Conservation (phyloP, 92 coral and sea anemone genomes). For the Actinernus sp. region DNA sequence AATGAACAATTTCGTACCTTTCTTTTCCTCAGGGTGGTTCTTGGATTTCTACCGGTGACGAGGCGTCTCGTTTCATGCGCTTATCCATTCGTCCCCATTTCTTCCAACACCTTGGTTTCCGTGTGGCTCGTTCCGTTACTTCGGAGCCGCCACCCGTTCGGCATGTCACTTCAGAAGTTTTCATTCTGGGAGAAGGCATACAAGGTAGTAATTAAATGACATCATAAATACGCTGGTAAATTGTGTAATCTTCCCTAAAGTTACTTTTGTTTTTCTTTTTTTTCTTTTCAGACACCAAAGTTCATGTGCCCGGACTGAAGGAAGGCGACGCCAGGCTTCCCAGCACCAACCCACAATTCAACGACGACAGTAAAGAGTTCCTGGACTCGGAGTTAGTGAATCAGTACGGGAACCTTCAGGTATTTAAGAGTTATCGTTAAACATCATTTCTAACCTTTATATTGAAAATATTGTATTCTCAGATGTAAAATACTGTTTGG, state of each 20-base stretch:
- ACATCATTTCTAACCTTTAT: too few species aligned
- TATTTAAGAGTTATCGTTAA: too few species aligned
- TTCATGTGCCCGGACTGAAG: background rate
- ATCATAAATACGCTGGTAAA: too few species aligned
- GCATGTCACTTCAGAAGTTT: slow-evolving; percentile 52
- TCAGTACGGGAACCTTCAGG: slow-evolving; percentile 45
- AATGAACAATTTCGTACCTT: too few species aligned
- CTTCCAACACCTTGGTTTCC: slow-evolving; percentile 73
- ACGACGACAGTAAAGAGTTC: slow-evolving; percentile 50
- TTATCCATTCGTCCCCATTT: slow-evolving; percentile 68
- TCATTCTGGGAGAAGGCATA: slow-evolving; percentile 60
- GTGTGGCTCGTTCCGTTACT: slow-evolving; percentile 41
- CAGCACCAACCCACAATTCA: slow-evolving; percentile 34
- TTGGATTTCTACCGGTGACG: slow-evolving; percentile 67
- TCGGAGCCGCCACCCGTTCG: slow-evolving; percentile 56
- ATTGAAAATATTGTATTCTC: too few species aligned
- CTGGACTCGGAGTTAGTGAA: slow-evolving; percentile 19
- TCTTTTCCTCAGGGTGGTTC: slow-evolving; percentile 68
- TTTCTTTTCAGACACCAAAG: too few species aligned
- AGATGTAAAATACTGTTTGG: too few species aligned
- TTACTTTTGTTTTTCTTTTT: too few species aligned
- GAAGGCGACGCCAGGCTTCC: slow-evolving; percentile 10
- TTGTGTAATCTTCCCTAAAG: too few species aligned
- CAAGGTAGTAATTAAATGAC: slow-evolving; percentile 39
- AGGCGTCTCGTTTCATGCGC: slow-evolving; percentile 67